A percentile compares a stretch with the other conserved stretches of the same genome.
Evolutionary conservation across 2,888 invertebrate genomes (phyloP).

Genomic region (Syritta pipiens): DNA sequence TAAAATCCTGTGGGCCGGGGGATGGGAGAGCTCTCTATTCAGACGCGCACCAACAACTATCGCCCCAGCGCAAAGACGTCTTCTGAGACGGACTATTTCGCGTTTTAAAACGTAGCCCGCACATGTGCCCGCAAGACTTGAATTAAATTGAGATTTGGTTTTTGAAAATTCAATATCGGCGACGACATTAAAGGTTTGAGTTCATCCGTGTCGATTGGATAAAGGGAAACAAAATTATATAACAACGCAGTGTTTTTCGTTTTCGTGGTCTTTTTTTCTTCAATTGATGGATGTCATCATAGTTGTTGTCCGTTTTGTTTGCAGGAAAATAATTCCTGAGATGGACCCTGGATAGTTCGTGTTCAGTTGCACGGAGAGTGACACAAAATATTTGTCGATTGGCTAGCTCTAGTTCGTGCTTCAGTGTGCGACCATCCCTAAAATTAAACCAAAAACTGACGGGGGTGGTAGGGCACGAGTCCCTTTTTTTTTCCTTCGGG

Average conservation of each 20-base stretch:
- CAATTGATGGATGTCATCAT: too few relatives aligned
- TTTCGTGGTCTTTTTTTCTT: background rate
- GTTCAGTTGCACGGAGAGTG: slow-evolving; percentile 21
- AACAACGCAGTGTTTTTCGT: too few relatives aligned
- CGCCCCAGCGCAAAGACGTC: slow-evolving; percentile 97
- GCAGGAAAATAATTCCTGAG: too few relatives aligned
- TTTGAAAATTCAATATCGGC: slow-evolving; percentile 50
- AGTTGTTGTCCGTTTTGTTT: too few relatives aligned
- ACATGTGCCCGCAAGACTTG: slow-evolving; percentile 85
- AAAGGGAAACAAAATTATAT: slow-evolving; percentile 32
- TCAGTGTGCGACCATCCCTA: slow-evolving; percentile 25
- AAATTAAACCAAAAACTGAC: slow-evolving; percentile 4
- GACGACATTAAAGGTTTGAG: slow-evolving; percentile 45
- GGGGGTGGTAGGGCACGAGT: slow-evolving; percentile 18
- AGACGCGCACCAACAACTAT: slow-evolving; percentile 84
- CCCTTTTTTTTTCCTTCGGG: slow-evolving; percentile 23
- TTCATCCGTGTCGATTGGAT: slow-evolving; percentile 25
- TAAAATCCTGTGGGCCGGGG: too few relatives aligned
- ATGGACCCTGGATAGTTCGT: background rate
- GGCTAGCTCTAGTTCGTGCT: slow-evolving; percentile 19
- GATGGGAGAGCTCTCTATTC: background rate
- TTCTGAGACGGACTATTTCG: slow-evolving; percentile 98
- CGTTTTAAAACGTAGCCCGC: slow-evolving; percentile 96
- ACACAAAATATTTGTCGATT: slow-evolving; percentile 39
- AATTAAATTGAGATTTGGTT: slow-evolving; percentile 49